These are phyloP conservation scores for Phrynocephalus forsythii DNA, from an alignment of 2,797 vertebrate genomes.

Conservation along the genomic window DNA sequence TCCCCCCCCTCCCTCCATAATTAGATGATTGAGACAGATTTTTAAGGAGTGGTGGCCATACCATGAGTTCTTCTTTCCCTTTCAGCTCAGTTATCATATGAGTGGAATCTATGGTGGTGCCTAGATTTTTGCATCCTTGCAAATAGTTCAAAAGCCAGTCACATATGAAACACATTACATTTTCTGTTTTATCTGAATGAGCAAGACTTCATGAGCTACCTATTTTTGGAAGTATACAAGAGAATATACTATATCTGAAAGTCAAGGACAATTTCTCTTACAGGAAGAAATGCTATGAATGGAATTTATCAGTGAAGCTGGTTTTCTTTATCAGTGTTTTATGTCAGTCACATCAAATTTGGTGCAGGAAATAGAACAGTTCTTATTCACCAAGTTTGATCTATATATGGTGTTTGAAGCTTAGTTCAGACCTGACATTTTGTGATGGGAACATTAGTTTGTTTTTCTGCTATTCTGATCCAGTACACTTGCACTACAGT, in stretches of 20 bases:
- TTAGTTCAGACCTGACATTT: slow-evolving; percentile 26
- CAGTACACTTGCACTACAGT: not conserved
- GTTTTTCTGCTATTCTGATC: not conserved
- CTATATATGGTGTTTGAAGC: slow-evolving; percentile 7
- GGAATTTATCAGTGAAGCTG: not conserved
- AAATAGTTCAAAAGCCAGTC: slow-evolving; percentile 14
- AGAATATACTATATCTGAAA: slow-evolving; percentile 30
- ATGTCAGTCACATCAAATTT: slow-evolving; percentile 29
- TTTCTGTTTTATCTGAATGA: slow-evolving; percentile 31
- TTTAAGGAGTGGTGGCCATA: not conserved
- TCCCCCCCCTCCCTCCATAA: not conserved
- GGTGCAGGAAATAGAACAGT: slow-evolving; percentile 21
- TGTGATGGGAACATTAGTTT: not conserved
- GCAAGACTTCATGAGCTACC: slow-evolving; percentile 34
- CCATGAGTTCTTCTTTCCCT: not conserved
- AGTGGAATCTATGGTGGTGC: not conserved
- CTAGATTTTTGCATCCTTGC: not conserved
- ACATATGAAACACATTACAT: not conserved
- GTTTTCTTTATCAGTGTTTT: not conserved
- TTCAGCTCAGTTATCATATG: not conserved
- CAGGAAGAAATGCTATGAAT: not conserved
- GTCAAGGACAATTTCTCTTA: slow-evolving; percentile 40
- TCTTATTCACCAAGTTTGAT: slow-evolving; percentile 10
- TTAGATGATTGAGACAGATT: not conserved
- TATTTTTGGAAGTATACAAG: slow-evolving; percentile 39